Evolutionary conservation across 2,797 vertebrate genomes (phyloP), one percentile per base, ranked within the genome.

Genomic region (Pangasius sanitwongsei): DNA sequence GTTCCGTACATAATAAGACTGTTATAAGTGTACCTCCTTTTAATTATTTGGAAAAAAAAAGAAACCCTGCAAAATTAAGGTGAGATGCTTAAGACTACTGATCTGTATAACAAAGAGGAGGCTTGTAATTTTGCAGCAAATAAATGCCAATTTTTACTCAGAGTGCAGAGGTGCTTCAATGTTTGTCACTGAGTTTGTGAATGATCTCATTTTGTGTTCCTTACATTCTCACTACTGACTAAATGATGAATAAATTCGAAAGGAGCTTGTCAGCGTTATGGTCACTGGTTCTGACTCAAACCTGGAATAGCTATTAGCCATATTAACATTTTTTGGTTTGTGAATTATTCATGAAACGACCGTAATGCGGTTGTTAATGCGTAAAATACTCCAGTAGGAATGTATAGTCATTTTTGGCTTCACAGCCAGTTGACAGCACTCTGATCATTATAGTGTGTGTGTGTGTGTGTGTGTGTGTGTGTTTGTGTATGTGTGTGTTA

Each of bases 401-500:
- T 48, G 65, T 28, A 15, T 44, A 74, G 28, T 67, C 69, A 25
- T 77, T 83, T 86, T 81, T 59, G 84, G 63, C 83, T 37, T 78
- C 31, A 15, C 59, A 81, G 6, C 28, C 55, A n/a, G 78, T 44
- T 89, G 67, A 74, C 81, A 77, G 25, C 53, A 4, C 72, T 87
- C 53, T 85, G 89, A 87, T 80, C 80, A 86, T 89, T 87, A 69
- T 75, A 6, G 53, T 6, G 6, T 12, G 67, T 53, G 69, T 91
- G 89, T 80, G 44, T 65, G 70, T 86, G 87, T 41, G 59, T 37
- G 28, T 37, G 48, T 41, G 74, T 89, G 83, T 78, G 44, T 67
- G 83, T 89, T 50, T 81, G 57, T 63, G 72, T 91, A 84, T 84
- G 44, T 53, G 48, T 57, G 37, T 91, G 28, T 87, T 83, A 87